Evolutionary conservation across 23 tunicate genomes (phyloP), one percentile per base, ranked within the genome.

Genomic region (Oikopleura albicans): DNA sequence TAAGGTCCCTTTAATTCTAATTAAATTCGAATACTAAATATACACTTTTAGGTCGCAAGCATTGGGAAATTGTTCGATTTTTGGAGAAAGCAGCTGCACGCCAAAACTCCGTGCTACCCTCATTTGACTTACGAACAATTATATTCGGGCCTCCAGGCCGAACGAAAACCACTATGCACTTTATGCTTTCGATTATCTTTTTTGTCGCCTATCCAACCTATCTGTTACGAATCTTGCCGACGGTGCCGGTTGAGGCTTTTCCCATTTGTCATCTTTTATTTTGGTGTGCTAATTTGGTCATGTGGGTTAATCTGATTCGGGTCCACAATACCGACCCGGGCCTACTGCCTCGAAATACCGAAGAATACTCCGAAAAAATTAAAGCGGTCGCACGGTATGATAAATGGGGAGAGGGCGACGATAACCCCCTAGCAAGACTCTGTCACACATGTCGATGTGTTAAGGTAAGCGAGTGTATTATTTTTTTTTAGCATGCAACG

Each of bases 111-210:
- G 79, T 71, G 2, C 2, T 71, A 2, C 79, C 79, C 35, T 12
- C 35, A 16, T 71, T 71, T 2, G 79, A 71, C 37, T 29, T 71
- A 12, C 33, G 92, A 40, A 41, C 99, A 39, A 87, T 95, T 40
- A 39, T 95, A 27, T 95, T 95, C 85, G 99, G 99, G 29, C 99
- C 99, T 27, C 99, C 99, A 8, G 99, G 99, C 57, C 86, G 89
- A 83, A 90, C 86, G 38, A 95, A 95, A 85, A 29, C 39, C 12
- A 89, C 99, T 0, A 87, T 95, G 84, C 56, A 86, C 83, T 95
- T 95, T 40, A 75, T 90, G 76, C 41, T 95, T 34, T 22, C 87
- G 31, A 84, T 85, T 38, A 88, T 88, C n/a, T 91, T 88, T 66
- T 84, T 76, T 40, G 87, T 91, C 84, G 96, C 91, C 2, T 95